phyloP scores from a whole-genome alignment of 2,888 invertebrate genomes.

The Deilephila elpenor region DNA sequence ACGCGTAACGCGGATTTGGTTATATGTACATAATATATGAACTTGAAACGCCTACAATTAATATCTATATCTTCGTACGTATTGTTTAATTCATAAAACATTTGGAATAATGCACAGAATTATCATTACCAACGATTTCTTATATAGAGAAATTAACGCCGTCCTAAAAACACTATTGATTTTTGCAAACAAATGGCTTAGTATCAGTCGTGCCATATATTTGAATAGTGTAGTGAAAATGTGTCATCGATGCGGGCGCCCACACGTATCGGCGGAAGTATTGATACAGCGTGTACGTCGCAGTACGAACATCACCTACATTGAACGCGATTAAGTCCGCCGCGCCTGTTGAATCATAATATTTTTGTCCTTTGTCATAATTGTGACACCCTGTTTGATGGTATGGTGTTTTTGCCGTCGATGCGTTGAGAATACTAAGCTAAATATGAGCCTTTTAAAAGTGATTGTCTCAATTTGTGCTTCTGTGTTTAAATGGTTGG shows the following conservation, averaged over 20 bases:
- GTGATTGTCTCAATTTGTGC: no score
- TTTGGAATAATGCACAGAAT: not conserved
- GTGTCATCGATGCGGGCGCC: constrained; percentile 71
- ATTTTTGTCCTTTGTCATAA: constrained; percentile 29
- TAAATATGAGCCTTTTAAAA: not conserved
- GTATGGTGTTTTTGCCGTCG: not conserved
- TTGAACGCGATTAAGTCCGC: constrained; percentile 64
- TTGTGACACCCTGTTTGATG: not conserved
- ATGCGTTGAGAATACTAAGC: not conserved
- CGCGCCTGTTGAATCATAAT: constrained; percentile 65
- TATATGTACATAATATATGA: no score
- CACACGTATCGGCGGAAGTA: constrained; percentile 73
- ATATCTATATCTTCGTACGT: no score
- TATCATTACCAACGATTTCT: not conserved
- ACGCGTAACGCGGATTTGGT: no score
- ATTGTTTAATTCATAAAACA: no score
- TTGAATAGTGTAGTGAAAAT: constrained; percentile 22
- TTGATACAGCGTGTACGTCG: constrained; percentile 60
- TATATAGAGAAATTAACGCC: not conserved
- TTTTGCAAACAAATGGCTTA: constrained; percentile 8
- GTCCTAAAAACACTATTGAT: not conserved
- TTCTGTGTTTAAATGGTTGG: no score
- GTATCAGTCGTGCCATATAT: constrained; percentile 17
- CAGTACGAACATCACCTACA: constrained; percentile 55
- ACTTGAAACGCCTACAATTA: no score